phyloP scores from a whole-genome alignment of 2,888 invertebrate species.

The Torymus aiolomorphi region DNA sequence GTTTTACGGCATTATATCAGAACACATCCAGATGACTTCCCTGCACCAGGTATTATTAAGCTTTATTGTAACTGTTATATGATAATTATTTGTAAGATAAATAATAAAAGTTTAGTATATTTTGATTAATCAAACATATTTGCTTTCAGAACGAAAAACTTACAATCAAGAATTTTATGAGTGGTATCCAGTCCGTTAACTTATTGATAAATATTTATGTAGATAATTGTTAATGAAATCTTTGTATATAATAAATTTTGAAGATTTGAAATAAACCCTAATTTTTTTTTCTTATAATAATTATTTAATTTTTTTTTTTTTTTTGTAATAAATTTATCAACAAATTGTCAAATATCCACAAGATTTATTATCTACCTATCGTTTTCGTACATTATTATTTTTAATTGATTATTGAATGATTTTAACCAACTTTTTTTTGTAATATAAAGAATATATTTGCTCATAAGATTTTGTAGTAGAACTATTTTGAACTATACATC shows the following conservation, averaged over 20 bases:
- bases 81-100: background rate
- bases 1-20: conserved; percentile 68
- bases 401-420: no score
- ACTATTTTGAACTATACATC: no score
- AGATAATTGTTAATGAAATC: conserved; percentile 39
- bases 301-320: no score
- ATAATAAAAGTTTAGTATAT: background rate
- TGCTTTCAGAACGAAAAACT: conserved; percentile 64
- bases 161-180: conserved; percentile 61
- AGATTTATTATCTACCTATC: no score
- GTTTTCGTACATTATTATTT: no score
- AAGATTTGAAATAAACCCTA: conserved; percentile 8
- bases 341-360: no score
- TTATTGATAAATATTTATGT: conserved; percentile 27
- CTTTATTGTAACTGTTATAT: conserved; percentile 24
- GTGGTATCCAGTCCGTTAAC: conserved; percentile 69
- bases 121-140: conserved; percentile 31
- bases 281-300: conserved; percentile 21
- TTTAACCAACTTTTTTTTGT: no score
- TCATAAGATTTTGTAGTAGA: no score
- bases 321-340: background rate
- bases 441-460: no score
- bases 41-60: conserved; percentile 65
- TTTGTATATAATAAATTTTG: conserved; percentile 24
- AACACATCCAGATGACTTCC: conserved; percentile 71